These are phyloP conservation scores for Torymus auratus DNA, from an alignment of 2,888 invertebrate genomes.

Conservation along the genomic window DNA sequence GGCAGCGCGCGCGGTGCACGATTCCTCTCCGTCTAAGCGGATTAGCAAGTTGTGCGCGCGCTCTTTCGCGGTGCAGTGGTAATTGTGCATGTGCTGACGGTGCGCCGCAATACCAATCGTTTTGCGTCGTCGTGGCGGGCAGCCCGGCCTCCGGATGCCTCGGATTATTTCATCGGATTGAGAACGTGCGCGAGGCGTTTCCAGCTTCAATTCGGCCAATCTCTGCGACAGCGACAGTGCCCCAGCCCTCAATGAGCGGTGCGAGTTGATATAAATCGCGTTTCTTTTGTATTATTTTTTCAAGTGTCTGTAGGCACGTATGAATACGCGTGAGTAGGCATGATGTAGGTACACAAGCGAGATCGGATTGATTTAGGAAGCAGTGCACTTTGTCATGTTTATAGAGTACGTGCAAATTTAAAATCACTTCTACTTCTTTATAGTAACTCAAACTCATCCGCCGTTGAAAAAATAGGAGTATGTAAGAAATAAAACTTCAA, in stretches of 20 bases:
- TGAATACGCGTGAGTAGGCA: too few relatives aligned
- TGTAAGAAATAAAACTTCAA: too few relatives aligned
- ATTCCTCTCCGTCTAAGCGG: conserved; percentile 42
- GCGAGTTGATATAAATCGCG: too few relatives aligned
- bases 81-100: conserved; percentile 17
- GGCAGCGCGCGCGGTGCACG: neutral
- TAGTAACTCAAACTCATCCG: too few relatives aligned
- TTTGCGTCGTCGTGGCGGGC: conserved; percentile 24
- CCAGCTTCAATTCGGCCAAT: conserved; percentile 38
- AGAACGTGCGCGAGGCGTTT: conserved; percentile 45
- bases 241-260: neutral
- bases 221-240: neutral
- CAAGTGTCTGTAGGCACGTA: neutral
- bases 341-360: too few relatives aligned
- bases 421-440: too few relatives aligned
- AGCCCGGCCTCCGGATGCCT: conserved; percentile 34
- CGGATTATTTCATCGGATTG: conserved; percentile 54
- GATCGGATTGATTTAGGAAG: too few relatives aligned
- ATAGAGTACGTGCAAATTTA: too few relatives aligned
- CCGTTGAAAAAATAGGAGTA: too few relatives aligned
- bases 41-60: conserved; percentile 16
- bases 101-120: conserved; percentile 38
- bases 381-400: too few relatives aligned
- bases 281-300: conserved; percentile 31
- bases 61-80: conserved; percentile 3